Conservation (phyloP, 2,113 vertebrate species). For the Microtus pennsylvanicus region DNA sequence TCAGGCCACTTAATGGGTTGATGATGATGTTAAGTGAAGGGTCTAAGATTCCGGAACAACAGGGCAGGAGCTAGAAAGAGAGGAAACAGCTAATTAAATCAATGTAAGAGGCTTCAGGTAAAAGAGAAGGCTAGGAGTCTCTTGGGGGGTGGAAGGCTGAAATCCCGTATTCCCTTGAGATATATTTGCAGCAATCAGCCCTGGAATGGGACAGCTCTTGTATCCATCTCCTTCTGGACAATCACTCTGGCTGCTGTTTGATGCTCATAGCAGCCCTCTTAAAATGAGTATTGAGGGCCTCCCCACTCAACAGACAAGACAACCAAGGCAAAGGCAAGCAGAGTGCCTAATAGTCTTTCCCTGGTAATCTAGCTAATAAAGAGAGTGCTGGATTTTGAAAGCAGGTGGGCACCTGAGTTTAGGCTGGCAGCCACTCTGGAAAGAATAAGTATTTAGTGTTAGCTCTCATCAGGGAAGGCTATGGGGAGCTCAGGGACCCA, state of each 20-base stretch:
- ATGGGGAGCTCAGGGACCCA: neutral
- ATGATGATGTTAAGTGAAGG: neutral
- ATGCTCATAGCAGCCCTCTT: neutral
- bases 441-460: neutral
- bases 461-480: neutral
- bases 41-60: neutral
- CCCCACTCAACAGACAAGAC: slow-evolving; percentile 2
- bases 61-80: neutral
- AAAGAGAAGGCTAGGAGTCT: neutral
- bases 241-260: neutral
- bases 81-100: neutral
- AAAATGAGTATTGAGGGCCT: neutral
- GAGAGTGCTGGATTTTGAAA: neutral
- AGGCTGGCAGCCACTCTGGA: no score
- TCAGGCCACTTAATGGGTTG: neutral
- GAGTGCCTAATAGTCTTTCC: neutral
- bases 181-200: neutral
- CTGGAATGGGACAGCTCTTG: neutral
- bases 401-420: neutral
- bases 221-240: neutral
- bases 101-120: neutral
- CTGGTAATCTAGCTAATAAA: neutral
- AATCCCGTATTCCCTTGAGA: neutral
- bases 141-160: neutral
- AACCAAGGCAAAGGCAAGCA: neutral